Conservation (phyloP, 2,888 invertebrate genomes). For the Campoplex capitator region DNA sequence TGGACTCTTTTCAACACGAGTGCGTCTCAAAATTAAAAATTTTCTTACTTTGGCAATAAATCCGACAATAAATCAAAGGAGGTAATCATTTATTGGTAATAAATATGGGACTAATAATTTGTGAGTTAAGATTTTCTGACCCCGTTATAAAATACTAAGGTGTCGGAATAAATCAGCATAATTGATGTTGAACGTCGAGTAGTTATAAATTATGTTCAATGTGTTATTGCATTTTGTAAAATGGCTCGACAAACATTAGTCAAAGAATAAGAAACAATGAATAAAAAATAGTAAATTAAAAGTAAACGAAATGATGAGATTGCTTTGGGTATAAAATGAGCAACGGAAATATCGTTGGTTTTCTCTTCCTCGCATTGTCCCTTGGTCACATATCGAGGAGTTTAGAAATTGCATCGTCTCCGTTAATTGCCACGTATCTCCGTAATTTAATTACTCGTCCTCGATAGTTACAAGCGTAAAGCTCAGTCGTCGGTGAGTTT, state of each 20-base stretch:
- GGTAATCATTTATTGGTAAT: background rate
- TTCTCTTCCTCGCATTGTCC: constrained; percentile 42
- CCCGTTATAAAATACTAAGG: background rate
- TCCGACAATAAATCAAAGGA: background rate
- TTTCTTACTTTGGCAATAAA: background rate
- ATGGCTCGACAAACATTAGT: background rate
- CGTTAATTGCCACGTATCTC: constrained; percentile 43
- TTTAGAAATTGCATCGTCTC: constrained; percentile 50
- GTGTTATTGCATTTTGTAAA: background rate
- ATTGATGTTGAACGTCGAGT: background rate
- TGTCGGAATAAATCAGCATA: background rate
- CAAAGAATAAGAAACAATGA: background rate
- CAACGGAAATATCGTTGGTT: constrained; percentile 38
- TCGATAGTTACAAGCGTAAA: constrained; percentile 58
- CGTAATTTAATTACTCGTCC: constrained; percentile 67
- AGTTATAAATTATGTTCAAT: background rate
- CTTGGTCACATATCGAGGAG: constrained; percentile 29
- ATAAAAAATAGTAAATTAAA: background rate
- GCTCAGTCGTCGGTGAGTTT: constrained; percentile 10
- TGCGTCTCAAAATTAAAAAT: background rate
- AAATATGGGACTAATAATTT: background rate
- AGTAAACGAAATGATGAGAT: background rate
- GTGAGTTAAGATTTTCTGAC: background rate
- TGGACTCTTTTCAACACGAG: background rate
- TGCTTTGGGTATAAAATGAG: background rate